Evolutionary conservation across 2,888 invertebrate species (phyloP), one percentile per base, ranked within the genome.

Genomic region (Eupithecia subumbrata): DNA sequence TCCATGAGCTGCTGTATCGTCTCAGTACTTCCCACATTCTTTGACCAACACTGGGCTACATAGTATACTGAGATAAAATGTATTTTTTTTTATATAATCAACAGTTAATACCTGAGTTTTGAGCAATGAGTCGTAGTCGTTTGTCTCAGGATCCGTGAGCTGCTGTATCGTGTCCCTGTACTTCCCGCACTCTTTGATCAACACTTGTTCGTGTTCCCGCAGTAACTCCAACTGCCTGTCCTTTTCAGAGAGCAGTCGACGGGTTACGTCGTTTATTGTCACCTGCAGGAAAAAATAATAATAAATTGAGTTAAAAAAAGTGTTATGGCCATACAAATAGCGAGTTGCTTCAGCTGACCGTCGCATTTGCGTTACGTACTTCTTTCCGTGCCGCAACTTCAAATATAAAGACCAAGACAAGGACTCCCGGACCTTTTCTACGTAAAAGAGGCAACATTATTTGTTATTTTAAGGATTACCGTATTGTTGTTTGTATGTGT

Each of bases 151-250:
- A 83, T 97, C 96, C 0, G 96, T 96, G 60, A 97, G 91, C 82
- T 96, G 96, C 81, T 96, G 96, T 78, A 97, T 96, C 0, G 96
- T 96, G 73, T 96, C 96, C 82, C 96, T 96, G 82, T 97, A 96
- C 86, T 96, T 96, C 78, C 93, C 93, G 82, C 96, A 96, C 85
- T 97, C 97, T 71, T 96, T 95, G 16, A 93, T 89, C 5, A 97
- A 88, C 34, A 95, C 89, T 34, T 92, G 90, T 84, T 97, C 97
- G 69, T 96, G 94, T 76, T 96, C 95, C n/a, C 96, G 94, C 76
- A 97, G 86, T 79, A 95, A 88, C 73, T 97, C 97, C 80, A 97
- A 90, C 85, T 97, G 96, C 16, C 96, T 94, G 82, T 97, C 97
- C 88, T 97, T 97, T 81, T 97, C 97, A 7, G 96, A 95, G 9